Base-by-base conservation (phyloP, 2,797 vertebrate genomes). In the Semotilus atromaculatus region DNA sequence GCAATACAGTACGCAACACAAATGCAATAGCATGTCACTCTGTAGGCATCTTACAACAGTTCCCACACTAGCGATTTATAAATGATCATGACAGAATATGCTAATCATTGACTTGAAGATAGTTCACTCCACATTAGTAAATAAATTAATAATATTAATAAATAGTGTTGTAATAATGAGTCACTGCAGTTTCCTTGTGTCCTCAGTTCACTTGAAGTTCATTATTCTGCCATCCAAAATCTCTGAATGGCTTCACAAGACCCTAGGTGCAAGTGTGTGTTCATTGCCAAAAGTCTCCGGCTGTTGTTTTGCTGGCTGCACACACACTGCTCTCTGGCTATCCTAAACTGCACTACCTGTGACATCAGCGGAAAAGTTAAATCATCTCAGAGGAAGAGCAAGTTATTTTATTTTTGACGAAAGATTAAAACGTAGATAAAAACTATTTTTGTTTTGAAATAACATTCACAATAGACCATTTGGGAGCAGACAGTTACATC, bases 231-330 rank as follows among this genome's bases (percentile, higher is more conserved):
- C 29, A 80, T 80, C 11, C 36, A 43, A 21, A 8, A 51, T 80
- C 43, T 36, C 62, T 36, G 29, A 80, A 77, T 77, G 55, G 23
- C 75, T 77, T 58, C 34, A 40, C 11, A n/a, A 21, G 38, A 0
- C 2, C 10, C 67, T 43, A 26, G 34, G 40, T 29, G 36, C 36
- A 62, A 77, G 40, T 67, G 77, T 36, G 51, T 58, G 51, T 58
- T 19, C 36, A 29, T 55, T 55, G 66, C 34, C 66, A 70, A 36
- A 53, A 29, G 9, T 58, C 7, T 40, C 48, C 34, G 67, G 53
- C 67, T 81, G 80, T 72, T 81, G 36, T 10, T 45, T 58, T 60
- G n/a, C 80, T 43, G 51, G 26, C 51, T 58, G 67, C 51, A 70
- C 66, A 71, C 80, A 31, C 71, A 38, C 36, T 81, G 80, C n/a